These are phyloP conservation scores for Drosophila affinis DNA, from an alignment of 2,888 invertebrate species.

Conservation along the genomic window DNA sequence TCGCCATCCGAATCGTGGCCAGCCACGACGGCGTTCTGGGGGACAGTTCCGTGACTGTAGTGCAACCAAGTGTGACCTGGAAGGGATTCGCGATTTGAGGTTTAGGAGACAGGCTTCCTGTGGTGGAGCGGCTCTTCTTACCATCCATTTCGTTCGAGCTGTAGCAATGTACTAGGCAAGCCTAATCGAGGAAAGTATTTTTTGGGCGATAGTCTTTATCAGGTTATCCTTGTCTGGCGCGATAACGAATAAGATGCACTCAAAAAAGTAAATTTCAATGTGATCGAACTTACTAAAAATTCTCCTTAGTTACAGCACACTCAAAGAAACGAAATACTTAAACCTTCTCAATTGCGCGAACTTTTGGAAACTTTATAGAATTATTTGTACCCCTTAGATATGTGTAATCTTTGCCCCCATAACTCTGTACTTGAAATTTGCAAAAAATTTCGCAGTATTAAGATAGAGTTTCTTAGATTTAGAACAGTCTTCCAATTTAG, in stretches of 20 bases:
- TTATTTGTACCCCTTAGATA: no score
- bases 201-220: slow-evolving; percentile 24
- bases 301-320: not conserved
- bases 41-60: slow-evolving; percentile 75
- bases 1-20: slow-evolving; percentile 90
- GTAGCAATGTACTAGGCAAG: slow-evolving; percentile 37
- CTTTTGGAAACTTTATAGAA: no score
- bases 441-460: not conserved
- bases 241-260: slow-evolving; percentile 29
- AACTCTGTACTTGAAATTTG: not conserved
- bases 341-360: no score
- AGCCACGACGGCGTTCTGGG: slow-evolving; percentile 85
- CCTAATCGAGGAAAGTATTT: slow-evolving; percentile 4
- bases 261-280: not conserved
- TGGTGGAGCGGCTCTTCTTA: slow-evolving; percentile 44
- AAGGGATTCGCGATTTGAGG: not conserved
- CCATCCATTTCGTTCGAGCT: slow-evolving; percentile 55
- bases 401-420: no score
- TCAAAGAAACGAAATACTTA: not conserved
- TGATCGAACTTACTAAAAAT: not conserved
- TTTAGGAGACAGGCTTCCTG: not conserved
- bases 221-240: slow-evolving; percentile 15
- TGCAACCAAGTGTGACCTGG: slow-evolving; percentile 84
- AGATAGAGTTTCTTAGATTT: not conserved
- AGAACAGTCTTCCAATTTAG: no score